Evolutionary conservation across 1,140 invertebrate genomes (phyloP).

Genomic region (Harpegnathos saltator): DNA sequence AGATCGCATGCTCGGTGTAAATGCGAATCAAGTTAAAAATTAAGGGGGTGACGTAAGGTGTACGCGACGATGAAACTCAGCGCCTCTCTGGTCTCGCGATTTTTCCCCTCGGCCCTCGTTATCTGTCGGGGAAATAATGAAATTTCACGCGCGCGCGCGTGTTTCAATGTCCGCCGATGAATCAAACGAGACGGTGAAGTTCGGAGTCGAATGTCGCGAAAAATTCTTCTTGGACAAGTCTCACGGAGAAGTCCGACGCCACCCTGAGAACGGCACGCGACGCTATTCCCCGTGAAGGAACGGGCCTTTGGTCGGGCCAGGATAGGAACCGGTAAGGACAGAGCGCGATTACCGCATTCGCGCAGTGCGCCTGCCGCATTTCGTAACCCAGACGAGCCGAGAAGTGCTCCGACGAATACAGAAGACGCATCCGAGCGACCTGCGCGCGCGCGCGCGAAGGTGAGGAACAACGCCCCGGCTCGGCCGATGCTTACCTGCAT

Average conservation of each 20-base stretch:
- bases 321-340: conserved; percentile 62
- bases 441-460: conserved; percentile 49
- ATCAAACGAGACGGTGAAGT: neutral
- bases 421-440: conserved; percentile 66
- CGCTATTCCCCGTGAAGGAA: conserved; percentile 51
- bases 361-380: conserved; percentile 64
- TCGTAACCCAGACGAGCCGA: conserved; percentile 73
- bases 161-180: no score
- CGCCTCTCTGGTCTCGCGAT: no score
- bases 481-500: conserved; percentile 47
- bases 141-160: no score
- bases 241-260: neutral
- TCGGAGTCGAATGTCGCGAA: neutral
- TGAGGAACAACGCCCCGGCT: conserved; percentile 66
- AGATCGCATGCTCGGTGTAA: no score
- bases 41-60: no score
- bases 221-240: neutral
- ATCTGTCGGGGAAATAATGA: no score
- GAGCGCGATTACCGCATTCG: conserved; percentile 74
- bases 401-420: conserved; percentile 72
- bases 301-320: conserved; percentile 54
- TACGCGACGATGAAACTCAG: no score
- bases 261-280: neutral
- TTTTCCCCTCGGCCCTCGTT: no score
- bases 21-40: no score